Conservation (phyloP, 1,140 invertebrate genomes). For the Nymphalis io region DNA sequence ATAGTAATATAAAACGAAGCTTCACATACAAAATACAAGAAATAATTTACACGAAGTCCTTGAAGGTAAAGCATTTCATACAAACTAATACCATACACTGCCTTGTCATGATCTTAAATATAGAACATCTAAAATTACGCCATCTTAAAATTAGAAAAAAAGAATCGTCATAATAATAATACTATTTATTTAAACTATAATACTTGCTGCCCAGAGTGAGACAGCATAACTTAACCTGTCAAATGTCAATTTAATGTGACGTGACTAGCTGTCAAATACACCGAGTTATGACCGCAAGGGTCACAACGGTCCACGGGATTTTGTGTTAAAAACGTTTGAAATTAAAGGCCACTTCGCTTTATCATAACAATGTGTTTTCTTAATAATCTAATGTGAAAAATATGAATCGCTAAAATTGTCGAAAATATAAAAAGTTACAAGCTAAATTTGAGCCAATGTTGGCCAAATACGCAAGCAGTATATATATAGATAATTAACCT, state of each 20-base stretch:
- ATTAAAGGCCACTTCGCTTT: not conserved
- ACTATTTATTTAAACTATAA: slow-evolving; percentile 74
- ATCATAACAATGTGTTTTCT: slow-evolving; percentile 21
- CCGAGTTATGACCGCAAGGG: slow-evolving; percentile 33
- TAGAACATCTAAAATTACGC: slow-evolving; percentile 77
- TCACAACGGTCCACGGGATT: not conserved
- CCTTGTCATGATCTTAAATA: slow-evolving; percentile 75
- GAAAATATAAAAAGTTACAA: slow-evolving; percentile 1
- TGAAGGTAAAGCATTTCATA: slow-evolving; percentile 55
- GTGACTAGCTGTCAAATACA: slow-evolving; percentile 71
- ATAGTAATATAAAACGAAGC: slow-evolving; percentile 57
- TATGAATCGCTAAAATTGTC: slow-evolving; percentile 9
- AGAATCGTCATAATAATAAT: slow-evolving; percentile 66
- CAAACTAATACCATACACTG: slow-evolving; percentile 62
- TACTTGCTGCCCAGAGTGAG: slow-evolving; percentile 62
- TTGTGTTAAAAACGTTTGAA: not conserved
- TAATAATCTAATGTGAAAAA: slow-evolving; percentile 13
- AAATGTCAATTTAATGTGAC: slow-evolving; percentile 61
- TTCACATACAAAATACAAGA: slow-evolving; percentile 58
- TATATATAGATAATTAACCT: not conserved
- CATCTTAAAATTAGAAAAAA: slow-evolving; percentile 74
- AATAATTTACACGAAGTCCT: slow-evolving; percentile 68
- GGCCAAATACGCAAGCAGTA: slow-evolving; percentile 3
- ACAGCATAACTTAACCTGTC: slow-evolving; percentile 59
- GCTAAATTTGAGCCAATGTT: not conserved